Percentiles rank a stretch among this genome's conserved stretches.
These are phyloP conservation scores for Eupeodes corollae DNA, from an alignment of 1,140 invertebrate species.

Conservation along the genomic window DNA sequence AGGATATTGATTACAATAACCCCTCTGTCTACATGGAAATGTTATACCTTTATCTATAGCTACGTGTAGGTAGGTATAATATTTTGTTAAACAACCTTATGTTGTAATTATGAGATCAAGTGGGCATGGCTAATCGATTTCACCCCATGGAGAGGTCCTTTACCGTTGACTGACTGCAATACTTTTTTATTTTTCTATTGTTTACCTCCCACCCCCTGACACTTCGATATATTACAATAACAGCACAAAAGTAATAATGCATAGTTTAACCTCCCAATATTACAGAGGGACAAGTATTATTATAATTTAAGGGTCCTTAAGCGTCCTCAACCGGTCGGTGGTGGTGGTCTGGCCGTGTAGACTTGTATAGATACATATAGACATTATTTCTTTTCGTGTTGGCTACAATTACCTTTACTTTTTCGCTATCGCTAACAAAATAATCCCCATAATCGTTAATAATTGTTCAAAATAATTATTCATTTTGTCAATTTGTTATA, in stretches of 20 bases:
- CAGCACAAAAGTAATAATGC: too few species aligned
- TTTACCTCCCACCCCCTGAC: too few species aligned
- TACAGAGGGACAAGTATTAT: too few species aligned
- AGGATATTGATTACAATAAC: too few species aligned
- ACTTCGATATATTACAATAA: too few species aligned
- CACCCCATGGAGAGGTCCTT: conserved; percentile 6
- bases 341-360: too few species aligned
- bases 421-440: background rate
- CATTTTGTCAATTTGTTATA: background rate
- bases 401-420: background rate
- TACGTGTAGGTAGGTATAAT: too few species aligned
- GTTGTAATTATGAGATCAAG: conserved; percentile 30
- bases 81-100: background rate
- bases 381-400: background rate
- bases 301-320: too few species aligned
- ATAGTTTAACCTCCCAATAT: too few species aligned
- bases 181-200: background rate
- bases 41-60: too few species aligned
- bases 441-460: background rate
- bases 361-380: background rate
- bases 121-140: conserved; percentile 29
- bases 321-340: too few species aligned
- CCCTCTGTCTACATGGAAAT: too few species aligned
- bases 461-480: background rate
- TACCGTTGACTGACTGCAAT: conserved; percentile 6